Base-by-base conservation (phyloP, 2,888 invertebrate genomes). In the Margaritifera margaritifera region DNA sequence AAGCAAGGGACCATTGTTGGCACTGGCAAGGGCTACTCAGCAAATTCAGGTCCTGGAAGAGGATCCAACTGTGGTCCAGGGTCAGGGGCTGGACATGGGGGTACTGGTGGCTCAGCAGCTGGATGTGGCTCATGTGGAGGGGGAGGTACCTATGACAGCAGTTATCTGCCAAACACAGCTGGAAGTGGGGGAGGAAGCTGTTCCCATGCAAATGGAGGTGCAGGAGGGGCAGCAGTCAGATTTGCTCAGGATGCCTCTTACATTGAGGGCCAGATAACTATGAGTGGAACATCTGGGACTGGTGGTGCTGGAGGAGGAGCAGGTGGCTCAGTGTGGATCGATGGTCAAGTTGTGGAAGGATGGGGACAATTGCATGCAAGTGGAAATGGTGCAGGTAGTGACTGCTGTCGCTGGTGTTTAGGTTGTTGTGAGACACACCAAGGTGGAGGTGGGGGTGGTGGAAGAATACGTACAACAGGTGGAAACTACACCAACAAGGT, bases 281-380 rank as follows among this genome's bases (percentile, higher is more conserved):
- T 78, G 62, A 71, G 71, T 57, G 84, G 83, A 51, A 56, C 54
- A 11, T 31, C 53, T 18, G 72, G 74, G 25, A 22, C n/a, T 22
- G 67, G 72, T n/a, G 83, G 80, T 6, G 78, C 71, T 42, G 84
- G 84, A 27, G 84, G 82, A 54, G 84, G 85, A 18, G 80, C 79
- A 60, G 83, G 85, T 19, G 85, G 85, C 2, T 69, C 81, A 42
- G 61, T 83, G 18, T 85, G 85, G 85, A n/a, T 84, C 19, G 84
- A 85, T 62, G 74, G 72, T n/a, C 69, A 80, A 20, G 64, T 77
- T 20, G 62, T 83, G 11, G 79, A 83, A 63, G 85, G 85, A 4
- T 80, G 85, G 80, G 85, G 85, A 11, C 31, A 15, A 18, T 25
- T 81, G 8, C 42, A 62, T 50, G 79, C 80, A 1, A 66, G 59